These are phyloP conservation scores for Aphodius granarius DNA, from an alignment of 2,888 invertebrate genomes.

Conservation along the genomic window DNA sequence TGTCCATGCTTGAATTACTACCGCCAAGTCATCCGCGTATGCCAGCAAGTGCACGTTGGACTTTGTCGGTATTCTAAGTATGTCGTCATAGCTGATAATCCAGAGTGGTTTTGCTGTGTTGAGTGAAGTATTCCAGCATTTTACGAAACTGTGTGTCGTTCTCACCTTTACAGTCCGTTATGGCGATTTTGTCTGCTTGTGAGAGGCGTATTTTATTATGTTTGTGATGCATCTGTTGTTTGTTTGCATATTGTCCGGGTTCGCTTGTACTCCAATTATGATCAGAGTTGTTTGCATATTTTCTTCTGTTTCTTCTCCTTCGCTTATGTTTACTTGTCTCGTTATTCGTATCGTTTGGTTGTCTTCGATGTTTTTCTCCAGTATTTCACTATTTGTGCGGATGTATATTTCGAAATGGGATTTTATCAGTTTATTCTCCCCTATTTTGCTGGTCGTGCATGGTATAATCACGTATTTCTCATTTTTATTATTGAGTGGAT, in stretches of 20 bases:
- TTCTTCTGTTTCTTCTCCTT: not conserved
- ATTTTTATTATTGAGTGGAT: too few species aligned
- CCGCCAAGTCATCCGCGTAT: slow-evolving; percentile 16
- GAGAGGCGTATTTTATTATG: too few species aligned
- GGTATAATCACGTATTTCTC: too few species aligned
- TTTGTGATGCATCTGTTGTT: not conserved
- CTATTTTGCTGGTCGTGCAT: too few species aligned
- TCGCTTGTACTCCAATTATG: not conserved
- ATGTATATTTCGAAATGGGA: not conserved
- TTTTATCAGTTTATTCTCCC: too few species aligned
- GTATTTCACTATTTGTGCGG: not conserved
- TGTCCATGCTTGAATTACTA: not conserved
- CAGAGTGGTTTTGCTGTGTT: too few species aligned
- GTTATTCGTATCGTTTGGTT: not conserved
- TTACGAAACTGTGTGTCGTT: too few species aligned
- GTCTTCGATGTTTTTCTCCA: not conserved
- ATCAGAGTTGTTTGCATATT: not conserved
- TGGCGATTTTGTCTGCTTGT: not conserved
- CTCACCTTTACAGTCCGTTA: not conserved
- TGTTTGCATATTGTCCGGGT: not conserved
- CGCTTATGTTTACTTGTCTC: not conserved
- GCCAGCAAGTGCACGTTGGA: not conserved
- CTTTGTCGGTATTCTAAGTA: not conserved
- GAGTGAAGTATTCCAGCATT: too few species aligned
- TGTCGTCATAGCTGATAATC: not conserved